Evolutionary conservation across 1,140 invertebrate genomes (phyloP), one percentile per base, ranked within the genome.

Genomic region (Diploscapter pachys): DNA sequence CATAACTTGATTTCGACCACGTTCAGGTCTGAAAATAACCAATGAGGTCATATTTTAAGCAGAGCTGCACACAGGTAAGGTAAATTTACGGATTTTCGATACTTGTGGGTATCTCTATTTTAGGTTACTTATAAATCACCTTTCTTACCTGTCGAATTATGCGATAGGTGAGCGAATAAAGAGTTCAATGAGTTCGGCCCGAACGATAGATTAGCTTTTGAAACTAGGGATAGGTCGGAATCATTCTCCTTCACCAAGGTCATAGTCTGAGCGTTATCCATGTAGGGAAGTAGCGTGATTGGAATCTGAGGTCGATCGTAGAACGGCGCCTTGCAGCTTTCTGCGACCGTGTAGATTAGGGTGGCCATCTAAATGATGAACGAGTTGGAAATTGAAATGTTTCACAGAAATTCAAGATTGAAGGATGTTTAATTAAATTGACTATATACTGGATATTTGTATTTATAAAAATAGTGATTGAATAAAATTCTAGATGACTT

Each of bases 141-240:
- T 31, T 31, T 31, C 31, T 31, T 31, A 31, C 66, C 61, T n/a
- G 75, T 72, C 4, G 56, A 50, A 50, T 72, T 72, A 50, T 67
- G 48, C n/a, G 59, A 67, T 5, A 76, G 59, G 66, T 76, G 75
- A 55, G 77, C 75, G 49, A 76, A 76, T 9, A 76, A 49, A 51
- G 75, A 78, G 53, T 76, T 76, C 51, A 76, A 62, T 3, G 75
- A 76, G 13, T 59, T 31, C 4, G 66, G 73, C 49, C 56, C 51
- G 52, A 76, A 77, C 13, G 75, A 55, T 61, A 76, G 51, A 56
- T 76, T 76, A 52, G 75, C 73, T 31, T 63, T 57, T 6, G 75
- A 77, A n/a, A 77, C 72, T 11, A 76, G 61, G n/a, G 72, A 77
- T 48, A 76, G 61, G 48, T 77, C 72, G 48, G 72, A 59, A 51